These are phyloP conservation scores for Idaea biselata DNA, from an alignment of 2,888 invertebrate genomes.

Conservation along the genomic window DNA sequence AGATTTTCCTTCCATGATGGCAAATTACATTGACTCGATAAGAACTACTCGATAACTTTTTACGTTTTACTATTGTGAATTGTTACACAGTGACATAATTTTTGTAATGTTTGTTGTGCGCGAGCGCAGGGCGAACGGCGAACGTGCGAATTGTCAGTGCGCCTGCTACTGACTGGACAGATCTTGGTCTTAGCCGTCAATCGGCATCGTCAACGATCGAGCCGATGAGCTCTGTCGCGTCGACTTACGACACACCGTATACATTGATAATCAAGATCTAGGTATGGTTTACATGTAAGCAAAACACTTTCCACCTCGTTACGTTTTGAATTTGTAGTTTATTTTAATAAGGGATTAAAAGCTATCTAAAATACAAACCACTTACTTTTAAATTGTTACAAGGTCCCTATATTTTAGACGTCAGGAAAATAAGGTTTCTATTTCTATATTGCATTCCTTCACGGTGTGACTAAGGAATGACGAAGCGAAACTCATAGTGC, in stretches of 20 bases:
- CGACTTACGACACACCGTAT: background rate
- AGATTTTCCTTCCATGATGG: slow-evolving; percentile 46
- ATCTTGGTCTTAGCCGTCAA: slow-evolving; percentile 3
- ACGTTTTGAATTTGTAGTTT: too few relatives aligned
- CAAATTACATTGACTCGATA: slow-evolving; percentile 22
- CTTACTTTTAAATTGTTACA: too few relatives aligned
- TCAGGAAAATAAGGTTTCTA: too few relatives aligned
- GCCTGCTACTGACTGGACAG: slow-evolving; percentile 41
- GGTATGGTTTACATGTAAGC: background rate
- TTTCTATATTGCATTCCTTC: too few relatives aligned
- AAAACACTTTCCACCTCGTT: too few relatives aligned
- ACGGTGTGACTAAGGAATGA: too few relatives aligned
- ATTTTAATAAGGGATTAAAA: too few relatives aligned
- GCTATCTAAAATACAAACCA: too few relatives aligned
- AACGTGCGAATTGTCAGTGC: slow-evolving; percentile 48
- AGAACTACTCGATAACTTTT: slow-evolving; percentile 27
- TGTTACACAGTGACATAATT: slow-evolving; percentile 38
- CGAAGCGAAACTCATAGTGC: too few relatives aligned
- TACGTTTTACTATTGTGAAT: slow-evolving; percentile 30
- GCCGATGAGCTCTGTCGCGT: background rate
- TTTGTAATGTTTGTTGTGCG: slow-evolving; percentile 27
- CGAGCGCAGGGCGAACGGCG: slow-evolving; percentile 37
- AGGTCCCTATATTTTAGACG: too few relatives aligned
- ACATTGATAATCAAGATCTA: background rate
- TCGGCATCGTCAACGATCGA: slow-evolving; percentile 5